Percentiles rank a stretch among this genome's conserved stretches.
phyloP scores from a whole-genome alignment of 2,113 vertebrate genomes.

The Platysternon megacephalum region DNA sequence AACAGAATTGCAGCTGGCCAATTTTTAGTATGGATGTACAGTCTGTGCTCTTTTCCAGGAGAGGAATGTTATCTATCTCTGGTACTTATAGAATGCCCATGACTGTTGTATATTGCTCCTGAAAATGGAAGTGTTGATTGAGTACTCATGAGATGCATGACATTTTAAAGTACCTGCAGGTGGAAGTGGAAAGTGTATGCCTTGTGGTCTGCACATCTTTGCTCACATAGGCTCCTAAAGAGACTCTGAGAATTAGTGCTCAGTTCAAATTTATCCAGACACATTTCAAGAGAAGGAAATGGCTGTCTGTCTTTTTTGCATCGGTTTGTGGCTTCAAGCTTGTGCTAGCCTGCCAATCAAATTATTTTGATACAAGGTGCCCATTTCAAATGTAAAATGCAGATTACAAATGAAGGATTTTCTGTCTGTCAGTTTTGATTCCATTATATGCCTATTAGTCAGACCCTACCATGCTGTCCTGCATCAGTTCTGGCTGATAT shows the following conservation, averaged over 20 bases:
- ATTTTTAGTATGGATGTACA: slow-evolving; percentile 21
- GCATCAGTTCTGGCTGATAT: slow-evolving; percentile 29
- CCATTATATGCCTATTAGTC: slow-evolving; percentile 52
- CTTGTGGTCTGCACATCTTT: background rate
- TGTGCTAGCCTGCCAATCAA: background rate
- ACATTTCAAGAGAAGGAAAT: background rate
- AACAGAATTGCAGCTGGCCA: background rate
- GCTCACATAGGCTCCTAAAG: background rate
- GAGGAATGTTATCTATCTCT: background rate
- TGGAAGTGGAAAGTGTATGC: background rate
- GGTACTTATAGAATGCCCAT: background rate
- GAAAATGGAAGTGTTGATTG: background rate
- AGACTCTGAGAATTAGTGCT: background rate
- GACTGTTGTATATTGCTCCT: background rate
- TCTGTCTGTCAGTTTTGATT: slow-evolving; percentile 56
- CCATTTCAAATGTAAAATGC: slow-evolving; percentile 53
- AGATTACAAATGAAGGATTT: slow-evolving; percentile 39
- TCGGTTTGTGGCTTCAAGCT: background rate
- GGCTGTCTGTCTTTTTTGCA: background rate
- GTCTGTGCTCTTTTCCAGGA: background rate
- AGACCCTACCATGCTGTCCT: background rate
- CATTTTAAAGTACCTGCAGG: slow-evolving; percentile 13
- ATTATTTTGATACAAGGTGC: slow-evolving; percentile 13
- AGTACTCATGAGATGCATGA: background rate
- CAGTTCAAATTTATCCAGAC: background rate